Evolutionary conservation across 92 coral and sea anemone genomes (phyloP).

Genomic region (Actinostola sp.): DNA sequence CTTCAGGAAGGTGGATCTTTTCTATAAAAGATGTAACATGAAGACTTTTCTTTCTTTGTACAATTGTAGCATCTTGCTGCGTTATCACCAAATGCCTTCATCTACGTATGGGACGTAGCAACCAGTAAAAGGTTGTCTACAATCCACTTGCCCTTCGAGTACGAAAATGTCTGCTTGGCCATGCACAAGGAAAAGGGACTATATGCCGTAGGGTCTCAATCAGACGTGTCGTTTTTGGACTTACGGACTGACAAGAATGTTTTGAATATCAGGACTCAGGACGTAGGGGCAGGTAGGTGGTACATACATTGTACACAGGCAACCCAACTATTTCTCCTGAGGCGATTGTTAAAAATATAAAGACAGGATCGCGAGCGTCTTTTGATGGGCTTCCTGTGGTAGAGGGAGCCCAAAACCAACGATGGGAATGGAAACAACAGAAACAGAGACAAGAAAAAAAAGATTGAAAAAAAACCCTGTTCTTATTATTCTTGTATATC

Average conservation of each 20-base stretch:
- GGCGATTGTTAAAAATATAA: too few species aligned
- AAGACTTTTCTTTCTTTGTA: not conserved
- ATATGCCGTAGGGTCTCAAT: slow-evolving; percentile 96
- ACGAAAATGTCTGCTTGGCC: slow-evolving; percentile 90
- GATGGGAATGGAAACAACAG: too few species aligned
- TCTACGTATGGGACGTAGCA: slow-evolving; percentile 87
- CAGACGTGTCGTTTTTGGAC: slow-evolving; percentile 84
- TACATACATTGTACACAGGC: too few species aligned
- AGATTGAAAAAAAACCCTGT: too few species aligned
- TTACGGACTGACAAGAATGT: slow-evolving; percentile 59
- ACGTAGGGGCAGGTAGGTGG: slow-evolving; percentile 82
- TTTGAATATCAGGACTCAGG: slow-evolving; percentile 67
- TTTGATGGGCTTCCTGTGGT: too few species aligned
- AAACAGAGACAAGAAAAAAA: too few species aligned
- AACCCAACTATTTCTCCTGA: too few species aligned
- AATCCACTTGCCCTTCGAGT: slow-evolving; percentile 56
- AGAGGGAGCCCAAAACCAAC: too few species aligned
- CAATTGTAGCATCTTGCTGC: slow-evolving; percentile 76
- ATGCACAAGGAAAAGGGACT: slow-evolving; percentile 70
- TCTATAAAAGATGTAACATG: not conserved
- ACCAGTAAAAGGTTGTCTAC: slow-evolving; percentile 55
- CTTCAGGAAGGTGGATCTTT: not conserved
- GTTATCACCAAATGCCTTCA: slow-evolving; percentile 79
- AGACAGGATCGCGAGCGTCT: too few species aligned
- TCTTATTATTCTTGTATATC: not conserved